Conservation (phyloP, 2,888 invertebrate species). For the Drosophila birchii region DNA sequence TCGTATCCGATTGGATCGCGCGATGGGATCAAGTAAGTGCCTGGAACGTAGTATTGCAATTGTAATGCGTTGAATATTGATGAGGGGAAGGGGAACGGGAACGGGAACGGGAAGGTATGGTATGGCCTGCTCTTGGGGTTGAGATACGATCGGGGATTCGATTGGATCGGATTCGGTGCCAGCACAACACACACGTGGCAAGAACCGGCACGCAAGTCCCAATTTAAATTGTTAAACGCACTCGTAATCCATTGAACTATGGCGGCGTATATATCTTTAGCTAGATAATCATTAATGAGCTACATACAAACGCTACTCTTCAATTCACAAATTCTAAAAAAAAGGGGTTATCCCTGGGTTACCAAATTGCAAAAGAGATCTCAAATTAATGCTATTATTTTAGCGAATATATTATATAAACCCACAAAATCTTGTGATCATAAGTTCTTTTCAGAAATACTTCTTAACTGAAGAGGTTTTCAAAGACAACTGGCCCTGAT, state of each 20-base stretch:
- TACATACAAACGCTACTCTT: background rate
- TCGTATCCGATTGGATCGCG: constrained; percentile 37
- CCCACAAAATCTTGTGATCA: background rate
- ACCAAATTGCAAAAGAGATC: too few relatives aligned
- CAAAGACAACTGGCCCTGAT: background rate
- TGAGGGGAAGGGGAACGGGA: constrained; percentile 56
- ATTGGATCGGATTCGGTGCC: constrained; percentile 8
- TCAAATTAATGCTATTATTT: background rate
- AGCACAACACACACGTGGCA: constrained; percentile 18
- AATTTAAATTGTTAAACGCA: constrained; percentile 47
- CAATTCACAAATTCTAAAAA: background rate
- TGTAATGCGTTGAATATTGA: constrained; percentile 81
- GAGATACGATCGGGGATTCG: constrained; percentile 29
- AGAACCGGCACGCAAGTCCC: constrained; percentile 9
- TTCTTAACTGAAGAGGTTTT: background rate
- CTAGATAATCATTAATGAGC: constrained; percentile 31
- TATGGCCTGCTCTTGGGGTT: constrained; percentile 41
- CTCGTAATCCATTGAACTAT: constrained; percentile 36
- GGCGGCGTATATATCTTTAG: constrained; percentile 27
- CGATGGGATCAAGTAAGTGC: constrained; percentile 59
- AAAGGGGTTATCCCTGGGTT: background rate
- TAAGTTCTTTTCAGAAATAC: background rate
- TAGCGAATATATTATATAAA: background rate
- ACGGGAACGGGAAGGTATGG: background rate
- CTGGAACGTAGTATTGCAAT: constrained; percentile 78